Evolutionary conservation across 2,888 invertebrate genomes (phyloP).

Genomic region (Unio delphinus): DNA sequence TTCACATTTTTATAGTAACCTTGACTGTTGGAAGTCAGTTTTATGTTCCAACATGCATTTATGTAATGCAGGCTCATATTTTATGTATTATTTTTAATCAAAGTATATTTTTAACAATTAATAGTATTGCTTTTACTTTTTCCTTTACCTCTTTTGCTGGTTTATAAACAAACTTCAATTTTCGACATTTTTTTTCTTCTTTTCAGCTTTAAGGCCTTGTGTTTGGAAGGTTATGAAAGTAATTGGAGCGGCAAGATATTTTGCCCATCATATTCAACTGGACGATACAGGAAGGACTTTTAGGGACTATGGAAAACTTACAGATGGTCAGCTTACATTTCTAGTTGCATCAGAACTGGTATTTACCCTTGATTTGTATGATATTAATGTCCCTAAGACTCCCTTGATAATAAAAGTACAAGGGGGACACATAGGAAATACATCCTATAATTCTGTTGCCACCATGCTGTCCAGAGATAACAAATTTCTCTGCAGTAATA

Average conservation of each 20-base stretch:
- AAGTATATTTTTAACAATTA: too few relatives aligned
- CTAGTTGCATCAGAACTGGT: constrained; percentile 39
- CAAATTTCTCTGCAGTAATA: constrained; percentile 30
- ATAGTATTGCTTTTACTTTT: too few relatives aligned
- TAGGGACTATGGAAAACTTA: constrained; percentile 42
- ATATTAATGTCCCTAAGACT: constrained; percentile 30
- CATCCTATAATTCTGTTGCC: constrained; percentile 42
- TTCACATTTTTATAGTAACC: too few relatives aligned
- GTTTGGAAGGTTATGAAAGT: constrained; percentile 44
- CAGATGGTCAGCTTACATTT: constrained; percentile 43
- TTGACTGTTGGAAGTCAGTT: too few relatives aligned
- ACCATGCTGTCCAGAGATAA: constrained; percentile 24
- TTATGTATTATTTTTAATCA: too few relatives aligned
- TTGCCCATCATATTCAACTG: constrained; percentile 37
- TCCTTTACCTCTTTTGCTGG: too few relatives aligned
- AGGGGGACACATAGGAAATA: constrained; percentile 47
- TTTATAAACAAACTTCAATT: too few relatives aligned
- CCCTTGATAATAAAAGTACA: constrained; percentile 38
- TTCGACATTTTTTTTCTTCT: too few relatives aligned
- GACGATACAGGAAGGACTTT: constrained; percentile 40
- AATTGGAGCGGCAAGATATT: constrained; percentile 37
- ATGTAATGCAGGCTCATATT: too few relatives aligned
- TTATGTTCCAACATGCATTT: too few relatives aligned
- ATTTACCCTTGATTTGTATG: constrained; percentile 34
- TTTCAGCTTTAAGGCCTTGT: constrained; percentile 34